These are phyloP conservation scores for Serripes groenlandicus DNA, from an alignment of 2,888 invertebrate genomes.

Conservation along the genomic window DNA sequence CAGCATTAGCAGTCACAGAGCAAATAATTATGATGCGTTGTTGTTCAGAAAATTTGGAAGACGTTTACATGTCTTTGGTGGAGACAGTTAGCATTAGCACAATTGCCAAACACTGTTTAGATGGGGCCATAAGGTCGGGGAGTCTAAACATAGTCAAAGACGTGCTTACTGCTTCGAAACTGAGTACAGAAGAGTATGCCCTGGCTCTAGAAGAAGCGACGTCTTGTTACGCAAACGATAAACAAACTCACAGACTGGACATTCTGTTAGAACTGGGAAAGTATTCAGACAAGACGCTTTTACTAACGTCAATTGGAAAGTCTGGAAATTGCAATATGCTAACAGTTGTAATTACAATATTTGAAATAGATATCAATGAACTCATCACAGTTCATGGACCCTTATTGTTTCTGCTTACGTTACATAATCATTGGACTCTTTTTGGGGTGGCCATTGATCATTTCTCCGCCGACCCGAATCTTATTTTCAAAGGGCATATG, in stretches of 20 bases:
- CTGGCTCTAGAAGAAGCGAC: neutral
- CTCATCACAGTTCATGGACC: neutral
- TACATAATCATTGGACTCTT: neutral
- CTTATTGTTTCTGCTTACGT: neutral
- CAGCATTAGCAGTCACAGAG: neutral
- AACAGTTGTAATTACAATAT: neutral
- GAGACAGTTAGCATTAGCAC: neutral
- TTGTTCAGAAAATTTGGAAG: slow-evolving; percentile 1
- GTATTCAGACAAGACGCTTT: neutral
- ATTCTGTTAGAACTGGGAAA: neutral
- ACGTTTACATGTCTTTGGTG: neutral
- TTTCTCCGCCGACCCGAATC: neutral
- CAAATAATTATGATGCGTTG: neutral
- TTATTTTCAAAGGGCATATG: neutral
- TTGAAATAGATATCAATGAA: neutral
- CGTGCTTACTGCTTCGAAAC: neutral
- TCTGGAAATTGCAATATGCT: neutral
- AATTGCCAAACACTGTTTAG: neutral
- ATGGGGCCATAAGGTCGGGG: neutral
- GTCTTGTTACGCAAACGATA: neutral
- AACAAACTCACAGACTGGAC: neutral
- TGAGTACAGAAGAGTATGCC: neutral
- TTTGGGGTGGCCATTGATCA: neutral
- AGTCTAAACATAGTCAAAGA: neutral
- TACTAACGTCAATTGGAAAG: neutral